Conservation (phyloP, 2,797 vertebrate genomes). For the Adelosebastes latens region DNA sequence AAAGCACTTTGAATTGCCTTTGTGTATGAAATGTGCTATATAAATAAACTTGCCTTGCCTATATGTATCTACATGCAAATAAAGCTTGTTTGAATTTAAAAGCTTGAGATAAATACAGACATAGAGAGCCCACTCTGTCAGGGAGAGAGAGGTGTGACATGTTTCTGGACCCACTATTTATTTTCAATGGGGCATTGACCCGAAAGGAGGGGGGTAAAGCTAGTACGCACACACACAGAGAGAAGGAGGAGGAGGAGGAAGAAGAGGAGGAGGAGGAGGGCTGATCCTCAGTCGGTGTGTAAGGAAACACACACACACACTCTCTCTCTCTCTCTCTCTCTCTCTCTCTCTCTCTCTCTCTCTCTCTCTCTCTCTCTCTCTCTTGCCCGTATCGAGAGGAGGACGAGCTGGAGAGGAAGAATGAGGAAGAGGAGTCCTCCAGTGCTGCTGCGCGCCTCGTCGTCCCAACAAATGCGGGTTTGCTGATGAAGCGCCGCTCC, state of each 20-base stretch:
- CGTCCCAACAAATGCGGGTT: slow-evolving; percentile 77
- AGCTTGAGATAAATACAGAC: neutral
- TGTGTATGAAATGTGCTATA: too few species aligned
- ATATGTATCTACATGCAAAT: too few species aligned
- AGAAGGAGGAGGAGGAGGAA: too few species aligned
- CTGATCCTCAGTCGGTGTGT: slow-evolving; percentile 47
- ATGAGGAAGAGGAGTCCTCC: slow-evolving; percentile 85
- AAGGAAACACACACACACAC: slow-evolving; percentile 23
- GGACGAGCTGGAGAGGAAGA: slow-evolving; percentile 74
- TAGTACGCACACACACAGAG: neutral
- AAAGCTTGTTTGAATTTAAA: too few species aligned
- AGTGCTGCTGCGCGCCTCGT: slow-evolving; percentile 68
- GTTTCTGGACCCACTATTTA: neutral
- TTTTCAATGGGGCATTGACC: too few species aligned
- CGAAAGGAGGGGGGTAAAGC: too few species aligned
- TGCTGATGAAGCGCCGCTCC: slow-evolving; percentile 80
- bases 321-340: neutral
- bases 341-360: slow-evolving; percentile 3
- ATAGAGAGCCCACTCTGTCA: neutral
- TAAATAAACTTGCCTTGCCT: too few species aligned
- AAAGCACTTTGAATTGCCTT: too few species aligned
- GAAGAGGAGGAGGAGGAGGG: slow-evolving; percentile 20
- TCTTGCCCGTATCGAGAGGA: slow-evolving; percentile 38
- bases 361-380: slow-evolving; percentile 9
- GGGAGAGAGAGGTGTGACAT: neutral